phyloP scores from a whole-genome alignment of 2,888 invertebrate genomes.

The Augochlorella aurata region DNA sequence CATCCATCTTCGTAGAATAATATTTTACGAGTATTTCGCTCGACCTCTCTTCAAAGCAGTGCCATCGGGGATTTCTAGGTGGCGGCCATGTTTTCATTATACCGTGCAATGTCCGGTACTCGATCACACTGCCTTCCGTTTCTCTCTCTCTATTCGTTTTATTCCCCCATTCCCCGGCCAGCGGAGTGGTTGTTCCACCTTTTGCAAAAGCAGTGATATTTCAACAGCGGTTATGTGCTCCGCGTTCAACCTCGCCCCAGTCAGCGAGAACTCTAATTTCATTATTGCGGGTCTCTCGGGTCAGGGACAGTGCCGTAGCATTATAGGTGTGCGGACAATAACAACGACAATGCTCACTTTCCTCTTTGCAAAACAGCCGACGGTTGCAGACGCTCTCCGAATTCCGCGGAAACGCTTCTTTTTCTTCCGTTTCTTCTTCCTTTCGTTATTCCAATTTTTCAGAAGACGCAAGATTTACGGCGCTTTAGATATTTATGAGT shows the following conservation, averaged over 20 bases:
- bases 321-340: constrained; percentile 30
- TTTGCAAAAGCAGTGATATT: constrained; percentile 77
- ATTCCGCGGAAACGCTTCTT: too few relatives aligned
- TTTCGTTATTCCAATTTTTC: background rate
- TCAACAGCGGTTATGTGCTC: constrained; percentile 67
- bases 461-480: background rate
- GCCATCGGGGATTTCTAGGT: constrained; percentile 68
- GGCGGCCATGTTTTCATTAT: constrained; percentile 81
- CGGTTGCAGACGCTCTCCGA: background rate
- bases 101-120: constrained; percentile 77
- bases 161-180: constrained; percentile 47
- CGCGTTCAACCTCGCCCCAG: constrained; percentile 67
- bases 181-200: constrained; percentile 68
- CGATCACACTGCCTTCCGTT: constrained; percentile 72
- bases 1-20: constrained; percentile 16
- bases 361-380: constrained; percentile 1
- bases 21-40: constrained; percentile 36
- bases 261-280: constrained; percentile 75
- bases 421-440: too few relatives aligned
- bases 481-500: background rate
- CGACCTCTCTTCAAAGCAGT: constrained; percentile 56
- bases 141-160: constrained; percentile 54
- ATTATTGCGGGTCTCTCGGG: constrained; percentile 70
- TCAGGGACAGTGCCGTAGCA: constrained; percentile 64
- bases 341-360: constrained; percentile 40